Conservation (phyloP, 2,888 invertebrate species). For the Eristalis pertinax region DNA sequence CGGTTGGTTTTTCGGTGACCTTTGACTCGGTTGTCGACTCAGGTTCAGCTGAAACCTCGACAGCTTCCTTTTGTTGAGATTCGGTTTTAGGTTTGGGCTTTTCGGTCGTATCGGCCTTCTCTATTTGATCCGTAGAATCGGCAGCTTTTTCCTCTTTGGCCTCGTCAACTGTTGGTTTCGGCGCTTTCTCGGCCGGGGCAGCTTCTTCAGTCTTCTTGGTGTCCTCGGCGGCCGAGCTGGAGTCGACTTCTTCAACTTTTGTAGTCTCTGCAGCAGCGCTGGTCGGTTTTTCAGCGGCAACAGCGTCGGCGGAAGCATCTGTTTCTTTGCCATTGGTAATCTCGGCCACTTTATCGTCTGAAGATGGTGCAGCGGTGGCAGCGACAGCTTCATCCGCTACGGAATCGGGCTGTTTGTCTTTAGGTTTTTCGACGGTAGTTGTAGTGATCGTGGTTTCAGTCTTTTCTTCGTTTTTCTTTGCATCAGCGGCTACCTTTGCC, state of each 20-base stretch:
- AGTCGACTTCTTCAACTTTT: constrained; percentile 53
- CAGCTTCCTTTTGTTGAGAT: constrained; percentile 27
- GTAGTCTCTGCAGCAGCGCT: neutral
- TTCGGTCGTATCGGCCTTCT: constrained; percentile 30
- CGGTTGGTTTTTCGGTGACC: constrained; percentile 26
- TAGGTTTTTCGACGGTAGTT: constrained; percentile 24
- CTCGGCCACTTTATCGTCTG: constrained; percentile 24
- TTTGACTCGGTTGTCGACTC: constrained; percentile 25
- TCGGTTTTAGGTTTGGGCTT: constrained; percentile 26
- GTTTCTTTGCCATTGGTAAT: constrained; percentile 15
- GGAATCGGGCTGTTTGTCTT: constrained; percentile 42
- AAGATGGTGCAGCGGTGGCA: constrained; percentile 9
- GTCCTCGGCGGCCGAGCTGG: constrained; percentile 63
- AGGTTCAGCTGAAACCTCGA: constrained; percentile 21
- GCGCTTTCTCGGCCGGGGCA: constrained; percentile 48
- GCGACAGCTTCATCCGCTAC: constrained; percentile 18
- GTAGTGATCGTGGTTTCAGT: constrained; percentile 50
- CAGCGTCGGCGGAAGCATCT: neutral
- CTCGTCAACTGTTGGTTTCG: constrained; percentile 57
- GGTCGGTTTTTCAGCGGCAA: constrained; percentile 16
- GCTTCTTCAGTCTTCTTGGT: constrained; percentile 32
- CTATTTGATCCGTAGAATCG: neutral
- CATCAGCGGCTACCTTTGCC: neutral
- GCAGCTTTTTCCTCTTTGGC: constrained; percentile 24
- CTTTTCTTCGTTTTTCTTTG: constrained; percentile 44